phyloP scores from a whole-genome alignment of 2,888 invertebrate genomes.

The Tipula helvola region DNA sequence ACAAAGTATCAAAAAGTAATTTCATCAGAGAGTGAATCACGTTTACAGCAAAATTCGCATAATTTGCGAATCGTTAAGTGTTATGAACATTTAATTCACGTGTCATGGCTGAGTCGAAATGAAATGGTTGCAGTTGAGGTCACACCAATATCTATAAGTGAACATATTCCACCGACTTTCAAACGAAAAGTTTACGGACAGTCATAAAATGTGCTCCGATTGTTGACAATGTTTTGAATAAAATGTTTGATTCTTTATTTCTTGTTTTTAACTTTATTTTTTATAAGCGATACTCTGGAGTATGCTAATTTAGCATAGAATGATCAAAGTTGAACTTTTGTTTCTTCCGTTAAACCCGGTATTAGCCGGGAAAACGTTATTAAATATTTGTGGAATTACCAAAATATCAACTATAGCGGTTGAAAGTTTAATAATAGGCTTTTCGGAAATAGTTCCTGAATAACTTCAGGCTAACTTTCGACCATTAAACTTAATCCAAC shows the following conservation, averaged over 20 bases:
- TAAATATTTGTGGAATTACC: too few relatives aligned
- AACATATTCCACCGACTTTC: constrained; percentile 58
- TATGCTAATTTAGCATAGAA: too few relatives aligned
- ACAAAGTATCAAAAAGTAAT: neutral
- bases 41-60: neutral
- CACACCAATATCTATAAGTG: constrained; percentile 52
- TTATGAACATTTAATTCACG: constrained; percentile 56
- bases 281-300: too few relatives aligned
- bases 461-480: too few relatives aligned
- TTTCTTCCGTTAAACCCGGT: too few relatives aligned
- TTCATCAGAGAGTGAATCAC: neutral
- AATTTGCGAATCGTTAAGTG: neutral
- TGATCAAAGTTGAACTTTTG: too few relatives aligned
- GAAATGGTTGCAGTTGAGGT: constrained; percentile 70
- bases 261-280: neutral
- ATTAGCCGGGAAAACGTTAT: too few relatives aligned
- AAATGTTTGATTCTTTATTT: neutral
- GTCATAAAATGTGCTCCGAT: neutral
- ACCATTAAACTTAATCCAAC: too few relatives aligned
- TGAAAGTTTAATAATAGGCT: too few relatives aligned
- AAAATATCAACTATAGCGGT: too few relatives aligned
- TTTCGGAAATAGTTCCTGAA: too few relatives aligned
- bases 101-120: constrained; percentile 51
- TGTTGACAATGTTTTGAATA: neutral
- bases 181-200: constrained; percentile 51